Conservation (phyloP, 2,797 vertebrate genomes). For the Arctocebus calabarensis region DNA sequence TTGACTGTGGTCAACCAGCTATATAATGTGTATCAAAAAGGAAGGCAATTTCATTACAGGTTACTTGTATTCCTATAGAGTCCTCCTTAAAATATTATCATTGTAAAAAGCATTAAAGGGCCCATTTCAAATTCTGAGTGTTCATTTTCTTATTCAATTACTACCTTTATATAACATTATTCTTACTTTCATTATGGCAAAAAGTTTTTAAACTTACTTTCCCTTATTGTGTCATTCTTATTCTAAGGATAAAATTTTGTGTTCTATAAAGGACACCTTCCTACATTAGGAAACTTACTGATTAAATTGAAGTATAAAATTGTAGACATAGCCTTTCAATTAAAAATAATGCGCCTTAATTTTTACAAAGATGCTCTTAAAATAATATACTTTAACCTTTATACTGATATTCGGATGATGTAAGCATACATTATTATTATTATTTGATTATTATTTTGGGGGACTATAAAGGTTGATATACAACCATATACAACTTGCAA, state of each 20-base stretch:
- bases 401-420: not conserved
- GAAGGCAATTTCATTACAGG: not conserved
- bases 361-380: slow-evolving; percentile 27
- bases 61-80: slow-evolving; percentile 25
- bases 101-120: not conserved
- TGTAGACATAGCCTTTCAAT: slow-evolving; percentile 34
- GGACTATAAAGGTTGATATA: not conserved
- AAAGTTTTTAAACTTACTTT: slow-evolving; percentile 9
- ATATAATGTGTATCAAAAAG: not conserved
- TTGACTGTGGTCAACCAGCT: not conserved
- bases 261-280: not conserved
- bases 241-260: not conserved
- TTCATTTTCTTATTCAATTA: not conserved
- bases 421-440: not conserved
- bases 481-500: not conserved
- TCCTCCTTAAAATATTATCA: slow-evolving; percentile 19
- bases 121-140: not conserved
- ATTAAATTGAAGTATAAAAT: slow-evolving; percentile 53
- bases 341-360: slow-evolving; percentile 34
- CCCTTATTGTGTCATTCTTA: not conserved
- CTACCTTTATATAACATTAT: not conserved
- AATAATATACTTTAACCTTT: slow-evolving; percentile 12
- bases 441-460: not conserved
- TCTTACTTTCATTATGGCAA: not conserved
- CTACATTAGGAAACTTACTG: not conserved